phyloP scores from a whole-genome alignment of 2,888 invertebrate species.

The Drosophila flavopinicola region DNA sequence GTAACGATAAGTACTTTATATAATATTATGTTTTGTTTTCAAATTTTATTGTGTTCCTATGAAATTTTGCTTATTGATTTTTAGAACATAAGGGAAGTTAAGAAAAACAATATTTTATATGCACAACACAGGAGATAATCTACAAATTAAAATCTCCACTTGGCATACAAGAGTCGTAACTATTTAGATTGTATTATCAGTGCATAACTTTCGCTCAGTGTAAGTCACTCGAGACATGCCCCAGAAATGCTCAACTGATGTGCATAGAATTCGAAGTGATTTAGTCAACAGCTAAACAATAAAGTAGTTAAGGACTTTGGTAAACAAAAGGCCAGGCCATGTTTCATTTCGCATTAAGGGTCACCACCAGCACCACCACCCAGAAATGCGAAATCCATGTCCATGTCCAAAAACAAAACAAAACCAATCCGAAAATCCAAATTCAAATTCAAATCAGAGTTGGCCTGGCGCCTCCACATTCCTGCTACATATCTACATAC shows the following conservation, averaged over 20 bases:
- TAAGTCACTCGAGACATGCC: no score
- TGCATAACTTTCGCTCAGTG: conserved; percentile 12
- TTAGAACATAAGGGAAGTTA: no score
- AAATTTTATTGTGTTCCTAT: no score
- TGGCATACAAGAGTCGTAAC: no score
- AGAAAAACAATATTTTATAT: no score
- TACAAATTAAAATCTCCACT: not conserved
- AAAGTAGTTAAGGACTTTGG: conserved; percentile 42
- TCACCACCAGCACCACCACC: conserved; percentile 15
- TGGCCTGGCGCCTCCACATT: not conserved
- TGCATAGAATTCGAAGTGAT: conserved; percentile 25
- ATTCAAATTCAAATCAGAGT: conserved; percentile 60
- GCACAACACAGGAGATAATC: no score
- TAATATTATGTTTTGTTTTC: no score
- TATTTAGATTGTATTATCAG: not conserved
- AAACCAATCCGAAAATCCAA: conserved; percentile 37
- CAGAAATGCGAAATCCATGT: not conserved
- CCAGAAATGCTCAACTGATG: conserved; percentile 35
- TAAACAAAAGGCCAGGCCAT: conserved; percentile 43
- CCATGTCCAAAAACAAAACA: conserved; percentile 9
- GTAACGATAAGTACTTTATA: no score
- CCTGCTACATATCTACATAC: conserved; percentile 10
- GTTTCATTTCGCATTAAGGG: conserved; percentile 39
- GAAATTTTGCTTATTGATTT: no score
- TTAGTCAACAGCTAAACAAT: conserved; percentile 40